A percentile compares a stretch with the other conserved stretches of the same genome.
Evolutionary conservation across 2,113 vertebrate species (phyloP).

Genomic region (Oreochromis niloticus): DNA sequence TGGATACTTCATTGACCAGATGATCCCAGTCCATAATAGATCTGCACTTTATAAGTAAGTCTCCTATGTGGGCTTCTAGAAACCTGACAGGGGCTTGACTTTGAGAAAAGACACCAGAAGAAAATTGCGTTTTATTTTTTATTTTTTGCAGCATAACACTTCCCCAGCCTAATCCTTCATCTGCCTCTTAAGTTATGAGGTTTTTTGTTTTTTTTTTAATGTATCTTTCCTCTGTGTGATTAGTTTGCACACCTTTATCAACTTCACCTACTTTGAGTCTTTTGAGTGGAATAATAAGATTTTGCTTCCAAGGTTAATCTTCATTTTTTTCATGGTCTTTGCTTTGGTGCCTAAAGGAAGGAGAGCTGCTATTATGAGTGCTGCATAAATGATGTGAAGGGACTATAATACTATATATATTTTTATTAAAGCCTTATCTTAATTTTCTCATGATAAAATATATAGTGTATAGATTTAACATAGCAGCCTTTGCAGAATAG

Average conservation of each 20-base stretch:
- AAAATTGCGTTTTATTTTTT: not conserved
- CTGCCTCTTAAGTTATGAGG: not conserved
- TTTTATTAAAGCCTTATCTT: not conserved
- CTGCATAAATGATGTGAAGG: not conserved
- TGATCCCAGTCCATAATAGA: conserved; percentile 84
- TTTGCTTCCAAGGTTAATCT: not conserved
- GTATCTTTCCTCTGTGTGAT: not conserved
- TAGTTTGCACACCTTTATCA: not conserved
- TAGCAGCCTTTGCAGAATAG: not conserved
- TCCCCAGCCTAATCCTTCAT: not conserved
- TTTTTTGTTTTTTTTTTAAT: not conserved
- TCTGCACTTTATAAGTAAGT: conserved; percentile 97
- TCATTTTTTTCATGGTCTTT: not conserved
- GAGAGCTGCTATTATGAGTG: not conserved
- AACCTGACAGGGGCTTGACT: not conserved
- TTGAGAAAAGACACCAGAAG: not conserved
- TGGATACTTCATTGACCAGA: conserved; percentile 84
- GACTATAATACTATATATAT: not conserved
- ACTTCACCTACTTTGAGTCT: not conserved
- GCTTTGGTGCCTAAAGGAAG: not conserved
- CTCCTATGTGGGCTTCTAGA: not conserved
- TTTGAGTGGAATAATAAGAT: not conserved
- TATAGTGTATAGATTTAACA: not conserved
- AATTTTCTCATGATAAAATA: not conserved
- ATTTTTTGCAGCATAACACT: not conserved